Percentiles rank a stretch among this genome's conserved stretches.
These are phyloP conservation scores for Pseudochaenichthys georgianus DNA, from an alignment of 2,797 vertebrate genomes.

Conservation along the genomic window DNA sequence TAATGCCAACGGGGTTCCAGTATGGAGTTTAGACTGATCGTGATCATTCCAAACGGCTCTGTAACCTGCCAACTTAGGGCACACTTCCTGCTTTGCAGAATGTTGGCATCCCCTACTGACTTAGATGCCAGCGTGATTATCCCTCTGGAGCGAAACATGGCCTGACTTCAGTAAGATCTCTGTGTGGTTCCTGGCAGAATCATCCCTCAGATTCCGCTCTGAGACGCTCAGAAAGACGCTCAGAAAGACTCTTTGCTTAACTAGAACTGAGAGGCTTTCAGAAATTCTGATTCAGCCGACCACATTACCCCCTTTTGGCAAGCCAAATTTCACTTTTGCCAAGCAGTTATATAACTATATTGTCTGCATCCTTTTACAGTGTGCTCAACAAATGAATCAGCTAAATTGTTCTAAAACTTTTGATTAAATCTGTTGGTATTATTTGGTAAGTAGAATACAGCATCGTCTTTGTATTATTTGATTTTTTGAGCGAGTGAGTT, in stretches of 20 bases:
- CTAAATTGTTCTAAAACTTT: constrained; percentile 43
- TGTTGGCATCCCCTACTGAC: neutral
- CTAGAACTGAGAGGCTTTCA: constrained; percentile 56
- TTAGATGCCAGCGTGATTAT: constrained; percentile 22
- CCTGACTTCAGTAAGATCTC: constrained; percentile 38
- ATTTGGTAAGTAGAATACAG: constrained; percentile 37
- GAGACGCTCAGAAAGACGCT: constrained; percentile 7
- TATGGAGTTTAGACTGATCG: neutral
- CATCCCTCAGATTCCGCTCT: constrained; percentile 40
- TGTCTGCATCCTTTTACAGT: constrained; percentile 42
- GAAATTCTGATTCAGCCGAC: constrained; percentile 47
- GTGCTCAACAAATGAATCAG: constrained; percentile 49
- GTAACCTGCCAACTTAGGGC: neutral
- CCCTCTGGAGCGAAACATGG: constrained; percentile 20
- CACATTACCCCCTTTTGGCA: constrained; percentile 31
- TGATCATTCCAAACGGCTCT: neutral
- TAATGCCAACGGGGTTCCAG: neutral
- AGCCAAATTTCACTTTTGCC: constrained; percentile 10
- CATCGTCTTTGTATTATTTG: constrained; percentile 35
- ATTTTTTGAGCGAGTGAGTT: constrained; percentile 32
- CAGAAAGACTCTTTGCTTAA: constrained; percentile 42
- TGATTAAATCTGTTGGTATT: constrained; percentile 31
- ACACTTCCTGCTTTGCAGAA: neutral
- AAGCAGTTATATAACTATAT: constrained; percentile 59
- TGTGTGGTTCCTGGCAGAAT: constrained; percentile 59